Conservation (phyloP, 2,113 vertebrate species). For the Apaloderma vittatum region DNA sequence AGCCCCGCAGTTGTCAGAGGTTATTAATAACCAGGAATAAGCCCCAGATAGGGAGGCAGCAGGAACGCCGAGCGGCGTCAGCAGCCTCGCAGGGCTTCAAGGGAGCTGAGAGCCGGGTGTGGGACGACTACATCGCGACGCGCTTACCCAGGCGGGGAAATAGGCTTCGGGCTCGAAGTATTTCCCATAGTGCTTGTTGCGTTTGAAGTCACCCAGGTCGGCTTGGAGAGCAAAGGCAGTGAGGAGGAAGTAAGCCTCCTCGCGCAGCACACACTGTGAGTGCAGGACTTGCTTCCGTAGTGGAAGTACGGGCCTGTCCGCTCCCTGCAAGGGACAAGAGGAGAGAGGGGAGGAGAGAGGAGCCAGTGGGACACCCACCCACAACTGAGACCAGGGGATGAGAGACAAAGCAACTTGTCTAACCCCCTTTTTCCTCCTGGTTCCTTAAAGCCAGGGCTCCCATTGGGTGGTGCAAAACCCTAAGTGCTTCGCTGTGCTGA, state of each 20-base stretch:
- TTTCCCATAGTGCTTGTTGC: slow-evolving; percentile 94
- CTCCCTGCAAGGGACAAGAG: slow-evolving; percentile 81
- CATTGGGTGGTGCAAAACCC: fast-evolving
- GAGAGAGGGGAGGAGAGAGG: not conserved
- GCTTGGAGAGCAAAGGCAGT: slow-evolving; percentile 97
- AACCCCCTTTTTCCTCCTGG: fast-evolving
- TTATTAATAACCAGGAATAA: not conserved
- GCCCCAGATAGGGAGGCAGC: fast-evolving
- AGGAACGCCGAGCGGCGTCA: not conserved
- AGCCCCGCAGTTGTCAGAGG: not conserved
- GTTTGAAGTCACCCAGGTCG: slow-evolving; percentile 96
- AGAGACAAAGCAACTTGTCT: not conserved
- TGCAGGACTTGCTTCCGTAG: slow-evolving; percentile 96
- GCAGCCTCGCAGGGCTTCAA: fast-evolving
- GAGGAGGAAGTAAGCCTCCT: slow-evolving; percentile 97
- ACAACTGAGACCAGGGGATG: fast-evolving
- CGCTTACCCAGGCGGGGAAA: slow-evolving; percentile 92
- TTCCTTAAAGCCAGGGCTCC: fast-evolving
- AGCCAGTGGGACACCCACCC: not conserved
- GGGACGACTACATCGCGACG: fast-evolving
- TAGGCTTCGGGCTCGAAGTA: slow-evolving; percentile 98
- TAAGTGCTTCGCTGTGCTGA: fast-evolving
- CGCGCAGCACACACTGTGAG: slow-evolving; percentile 92
- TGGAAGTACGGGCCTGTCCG: slow-evolving; percentile 94
- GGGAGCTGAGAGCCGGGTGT: fast-evolving